These are phyloP conservation scores for Lithodes maja DNA, from an alignment of 2,888 invertebrate genomes.

Conservation along the genomic window DNA sequence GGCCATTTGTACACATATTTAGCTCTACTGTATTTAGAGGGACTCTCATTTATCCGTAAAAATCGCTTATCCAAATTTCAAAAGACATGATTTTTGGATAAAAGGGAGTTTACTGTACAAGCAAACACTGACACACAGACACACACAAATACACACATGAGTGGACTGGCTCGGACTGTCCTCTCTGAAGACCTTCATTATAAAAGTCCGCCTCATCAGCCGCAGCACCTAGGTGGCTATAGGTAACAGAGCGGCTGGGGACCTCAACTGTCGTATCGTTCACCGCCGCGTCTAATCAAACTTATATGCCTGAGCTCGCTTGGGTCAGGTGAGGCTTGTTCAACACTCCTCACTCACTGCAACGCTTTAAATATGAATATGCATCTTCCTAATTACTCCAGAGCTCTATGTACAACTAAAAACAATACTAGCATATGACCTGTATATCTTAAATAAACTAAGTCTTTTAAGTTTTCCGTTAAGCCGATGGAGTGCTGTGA, in stretches of 20 bases:
- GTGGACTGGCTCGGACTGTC: not conserved
- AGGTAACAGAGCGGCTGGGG: not conserved
- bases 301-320: not conserved
- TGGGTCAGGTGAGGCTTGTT: slow-evolving; percentile 31
- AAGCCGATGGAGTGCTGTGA: not conserved
- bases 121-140: not conserved
- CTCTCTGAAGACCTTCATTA: not conserved
- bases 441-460: slow-evolving; percentile 3
- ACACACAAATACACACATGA: slow-evolving; percentile 12
- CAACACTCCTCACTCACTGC: not conserved
- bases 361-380: slow-evolving; percentile 33
- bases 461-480: not conserved
- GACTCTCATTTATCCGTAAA: too few species aligned
- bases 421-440: not conserved
- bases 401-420: not conserved
- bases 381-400: slow-evolving; percentile 16
- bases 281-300: not conserved
- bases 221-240: not conserved
- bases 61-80: too few species aligned
- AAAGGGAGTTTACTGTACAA: too few species aligned
- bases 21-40: too few species aligned
- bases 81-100: too few species aligned
- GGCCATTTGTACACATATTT: too few species aligned
- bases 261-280: not conserved
- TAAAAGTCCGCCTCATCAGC: not conserved